Evolutionary conservation across 1,140 invertebrate genomes (phyloP).

Genomic region (Mercenaria mercenaria): DNA sequence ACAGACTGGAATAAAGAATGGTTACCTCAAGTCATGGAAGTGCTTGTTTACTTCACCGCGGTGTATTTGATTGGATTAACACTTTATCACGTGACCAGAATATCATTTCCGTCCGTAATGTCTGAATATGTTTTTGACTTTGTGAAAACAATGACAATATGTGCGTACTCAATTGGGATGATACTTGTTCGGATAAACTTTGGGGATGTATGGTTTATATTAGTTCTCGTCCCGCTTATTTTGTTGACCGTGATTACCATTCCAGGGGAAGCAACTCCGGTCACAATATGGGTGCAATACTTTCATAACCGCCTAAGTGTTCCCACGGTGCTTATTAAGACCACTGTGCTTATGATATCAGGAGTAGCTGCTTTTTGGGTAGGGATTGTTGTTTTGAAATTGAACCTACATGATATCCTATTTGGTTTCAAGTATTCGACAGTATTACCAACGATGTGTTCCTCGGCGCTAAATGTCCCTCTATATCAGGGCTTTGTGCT

Average conservation of each 20-base stretch:
- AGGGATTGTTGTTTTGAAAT: conserved; percentile 3
- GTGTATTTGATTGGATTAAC: conserved; percentile 20
- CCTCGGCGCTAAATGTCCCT: conserved; percentile 23
- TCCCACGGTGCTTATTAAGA: neutral
- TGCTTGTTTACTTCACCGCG: neutral
- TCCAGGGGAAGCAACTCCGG: conserved; percentile 29
- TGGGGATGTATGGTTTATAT: conserved; percentile 13
- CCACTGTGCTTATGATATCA: neutral
- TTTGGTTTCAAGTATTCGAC: neutral
- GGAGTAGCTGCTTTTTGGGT: conserved; percentile 33
- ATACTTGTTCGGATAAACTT: conserved; percentile 4
- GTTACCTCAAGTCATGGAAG: neutral
- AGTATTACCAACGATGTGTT: neutral
- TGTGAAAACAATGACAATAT: conserved; percentile 32
- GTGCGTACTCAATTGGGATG: conserved; percentile 40
- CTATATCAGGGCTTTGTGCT: conserved; percentile 36
- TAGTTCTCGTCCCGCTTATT: conserved; percentile 12
- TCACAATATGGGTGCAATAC: conserved; percentile 36
- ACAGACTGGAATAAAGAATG: neutral
- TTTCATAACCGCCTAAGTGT: neutral
- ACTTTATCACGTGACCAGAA: conserved; percentile 32
- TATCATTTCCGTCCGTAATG: neutral
- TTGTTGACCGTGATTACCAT: neutral
- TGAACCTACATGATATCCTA: neutral
- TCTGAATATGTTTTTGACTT: conserved; percentile 26